Conservation (phyloP, 2,888 invertebrate species). For the Quadroppia sp. region DNA sequence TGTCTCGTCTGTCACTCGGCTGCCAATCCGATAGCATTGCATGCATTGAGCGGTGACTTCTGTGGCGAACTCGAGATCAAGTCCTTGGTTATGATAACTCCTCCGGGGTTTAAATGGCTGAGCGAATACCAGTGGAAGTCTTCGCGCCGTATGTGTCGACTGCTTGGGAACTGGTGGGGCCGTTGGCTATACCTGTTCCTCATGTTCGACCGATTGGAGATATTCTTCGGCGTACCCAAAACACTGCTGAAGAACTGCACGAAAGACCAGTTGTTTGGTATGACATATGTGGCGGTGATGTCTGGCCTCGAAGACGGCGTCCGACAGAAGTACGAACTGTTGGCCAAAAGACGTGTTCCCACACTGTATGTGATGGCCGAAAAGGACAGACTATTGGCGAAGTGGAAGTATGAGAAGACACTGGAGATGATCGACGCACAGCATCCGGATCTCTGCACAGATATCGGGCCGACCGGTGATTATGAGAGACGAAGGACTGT, state of each 20-base stretch:
- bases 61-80: background rate
- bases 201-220: background rate
- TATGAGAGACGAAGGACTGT: background rate
- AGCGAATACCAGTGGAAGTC: background rate
- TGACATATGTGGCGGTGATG: background rate
- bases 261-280: conserved; percentile 6
- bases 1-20: conserved; percentile 18
- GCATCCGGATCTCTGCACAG: background rate
- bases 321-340: background rate
- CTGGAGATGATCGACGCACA: background rate
- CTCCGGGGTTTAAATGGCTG: conserved; percentile 1
- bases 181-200: background rate
- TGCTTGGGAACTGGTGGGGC: background rate
- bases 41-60: background rate
- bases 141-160: background rate
- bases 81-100: conserved; percentile 1
- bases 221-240: background rate
- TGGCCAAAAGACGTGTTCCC: background rate
- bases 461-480: background rate
- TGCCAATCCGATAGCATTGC: background rate
- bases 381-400: background rate
- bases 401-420: background rate
- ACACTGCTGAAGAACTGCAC: background rate
- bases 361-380: background rate
- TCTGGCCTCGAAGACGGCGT: background rate